phyloP scores from a whole-genome alignment of 2,888 invertebrate genomes.

The Bimastos eiseni region DNA sequence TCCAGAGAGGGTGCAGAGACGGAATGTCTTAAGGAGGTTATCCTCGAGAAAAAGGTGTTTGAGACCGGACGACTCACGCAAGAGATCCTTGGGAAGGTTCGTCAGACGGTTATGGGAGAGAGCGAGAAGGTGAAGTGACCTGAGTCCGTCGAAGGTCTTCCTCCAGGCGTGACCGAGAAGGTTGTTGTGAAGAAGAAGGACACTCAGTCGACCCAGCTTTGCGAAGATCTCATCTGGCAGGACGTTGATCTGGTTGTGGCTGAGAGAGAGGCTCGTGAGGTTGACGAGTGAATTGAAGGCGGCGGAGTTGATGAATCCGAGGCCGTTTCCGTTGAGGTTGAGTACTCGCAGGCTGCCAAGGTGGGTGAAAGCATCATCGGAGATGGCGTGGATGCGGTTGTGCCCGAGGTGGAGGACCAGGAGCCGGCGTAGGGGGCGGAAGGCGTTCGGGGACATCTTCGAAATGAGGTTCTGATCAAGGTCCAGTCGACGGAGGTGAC shows the following conservation, averaged over 20 bases:
- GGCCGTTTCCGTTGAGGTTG: slow-evolving; percentile 41
- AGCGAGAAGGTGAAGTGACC: slow-evolving; percentile 39
- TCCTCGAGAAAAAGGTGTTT: slow-evolving; percentile 29
- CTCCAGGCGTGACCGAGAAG: slow-evolving; percentile 39
- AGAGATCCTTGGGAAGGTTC: slow-evolving; percentile 19
- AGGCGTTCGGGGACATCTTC: slow-evolving; percentile 33
- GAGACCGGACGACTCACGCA: slow-evolving; percentile 21
- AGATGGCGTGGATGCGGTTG: slow-evolving; percentile 38
- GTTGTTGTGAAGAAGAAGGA: slow-evolving; percentile 42
- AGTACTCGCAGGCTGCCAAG: slow-evolving; percentile 41
- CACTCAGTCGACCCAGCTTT: slow-evolving; percentile 38
- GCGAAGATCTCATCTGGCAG: slow-evolving; percentile 39
- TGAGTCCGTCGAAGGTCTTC: slow-evolving; percentile 36
- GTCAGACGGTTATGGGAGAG: slow-evolving; percentile 35
- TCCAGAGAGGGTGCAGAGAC: slow-evolving; percentile 38
- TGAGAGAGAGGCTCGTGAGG: slow-evolving; percentile 39
- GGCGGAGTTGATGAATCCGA: slow-evolving; percentile 36
- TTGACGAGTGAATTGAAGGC: slow-evolving; percentile 41
- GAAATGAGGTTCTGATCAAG: slow-evolving; percentile 42
- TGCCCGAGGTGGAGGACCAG: slow-evolving; percentile 43
- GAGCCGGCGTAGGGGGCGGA: slow-evolving; percentile 40
- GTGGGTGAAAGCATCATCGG: slow-evolving; percentile 36
- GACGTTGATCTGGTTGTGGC: slow-evolving; percentile 41
- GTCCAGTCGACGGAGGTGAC: slow-evolving; percentile 39
- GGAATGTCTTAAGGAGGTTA: slow-evolving; percentile 37